Base-by-base conservation (phyloP, 1,140 invertebrate genomes). In the Musca domestica region DNA sequence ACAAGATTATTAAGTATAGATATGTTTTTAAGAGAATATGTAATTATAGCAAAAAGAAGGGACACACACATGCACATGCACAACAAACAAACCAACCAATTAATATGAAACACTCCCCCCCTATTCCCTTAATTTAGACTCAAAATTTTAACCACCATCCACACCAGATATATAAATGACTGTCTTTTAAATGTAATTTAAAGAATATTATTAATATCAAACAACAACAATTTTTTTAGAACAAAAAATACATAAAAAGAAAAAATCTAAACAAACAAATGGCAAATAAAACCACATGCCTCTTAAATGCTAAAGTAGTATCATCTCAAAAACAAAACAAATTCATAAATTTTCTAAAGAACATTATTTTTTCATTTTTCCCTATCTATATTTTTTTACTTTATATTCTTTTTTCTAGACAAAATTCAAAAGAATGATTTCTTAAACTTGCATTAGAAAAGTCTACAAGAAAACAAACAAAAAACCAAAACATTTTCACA, bases 361-460 rank as follows among this genome's bases (percentile, higher is more conserved):
- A 56, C 27, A 23, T 54, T 15, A 7, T 2, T 20, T 23, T 23
- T 23, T n/a, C n/a, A 41, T 7, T 41, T 41, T 30, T 30, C 54
- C 30, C 34, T 25, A 41, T 61, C 19, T 20, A 9, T 61, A 41
- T 17, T 61, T 61, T 61, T 20, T 34, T 20, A 61, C 27, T 34
- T 61, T 34, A 61, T 34, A 30, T 10, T 34, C 12, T 34, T 61
- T 61, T 61, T 61, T 61, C 41, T 34, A 30, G 56, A 61, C 56
- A 61, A 61, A 61, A 61, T 61, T 61, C 27, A 61, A 61, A 61
- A 34, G 25, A 61, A 61, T 19, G 56, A 61, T 34, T 61, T 41
- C 34, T 41, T 41, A 41, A 41, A 41, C 34, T 41, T 41, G 12
- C 34, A 41, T 10, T 41, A 10, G 34, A 41, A 41, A 41, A 41